A percentile compares a stretch with the other conserved stretches of the same genome.
Evolutionary conservation across 2,113 vertebrate genomes (phyloP).

Genomic region (Peromyscus leucopus): DNA sequence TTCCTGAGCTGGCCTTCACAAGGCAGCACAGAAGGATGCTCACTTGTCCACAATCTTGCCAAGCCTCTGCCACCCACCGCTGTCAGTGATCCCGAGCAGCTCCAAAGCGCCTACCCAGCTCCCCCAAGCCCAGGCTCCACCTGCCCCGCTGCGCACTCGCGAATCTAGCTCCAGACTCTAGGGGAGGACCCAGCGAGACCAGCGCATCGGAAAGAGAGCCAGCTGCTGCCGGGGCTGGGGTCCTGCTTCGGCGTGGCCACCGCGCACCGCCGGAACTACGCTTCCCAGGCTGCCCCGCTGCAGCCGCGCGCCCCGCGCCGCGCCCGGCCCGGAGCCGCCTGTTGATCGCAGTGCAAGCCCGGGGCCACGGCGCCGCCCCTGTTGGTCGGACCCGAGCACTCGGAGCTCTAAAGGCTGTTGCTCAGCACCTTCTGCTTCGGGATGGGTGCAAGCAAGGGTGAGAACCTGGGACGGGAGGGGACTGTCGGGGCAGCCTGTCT

Average conservation of each 20-base stretch:
- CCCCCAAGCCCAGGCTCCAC: neutral
- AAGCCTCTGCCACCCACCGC: neutral
- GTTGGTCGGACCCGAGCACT: neutral
- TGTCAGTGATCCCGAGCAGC: neutral
- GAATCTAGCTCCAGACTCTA: accelerated
- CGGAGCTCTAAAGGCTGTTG: neutral
- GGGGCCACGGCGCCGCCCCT: constrained; percentile 38
- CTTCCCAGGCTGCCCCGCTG: constrained; percentile 80
- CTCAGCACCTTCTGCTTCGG: neutral
- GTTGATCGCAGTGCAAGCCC: constrained; percentile 58
- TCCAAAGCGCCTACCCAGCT: neutral
- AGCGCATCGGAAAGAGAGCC: accelerated
- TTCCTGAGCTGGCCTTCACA: neutral
- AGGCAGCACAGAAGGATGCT: neutral
- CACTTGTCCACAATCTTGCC: neutral
- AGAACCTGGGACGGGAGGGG: constrained; percentile 10
- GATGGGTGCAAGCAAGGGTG: constrained; percentile 66
- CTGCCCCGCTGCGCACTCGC: neutral
- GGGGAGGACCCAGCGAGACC: neutral
- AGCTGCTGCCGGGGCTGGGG: neutral
- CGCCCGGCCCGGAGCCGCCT: constrained; percentile 61
- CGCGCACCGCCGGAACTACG: constrained; percentile 69
- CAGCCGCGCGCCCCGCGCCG: constrained; percentile 58
- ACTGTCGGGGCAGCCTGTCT: neutral
- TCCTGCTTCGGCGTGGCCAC: neutral